Evolutionary conservation across 2,888 invertebrate genomes (phyloP), one percentile per base, ranked within the genome.

Genomic region (Ectemnius cavifrons): DNA sequence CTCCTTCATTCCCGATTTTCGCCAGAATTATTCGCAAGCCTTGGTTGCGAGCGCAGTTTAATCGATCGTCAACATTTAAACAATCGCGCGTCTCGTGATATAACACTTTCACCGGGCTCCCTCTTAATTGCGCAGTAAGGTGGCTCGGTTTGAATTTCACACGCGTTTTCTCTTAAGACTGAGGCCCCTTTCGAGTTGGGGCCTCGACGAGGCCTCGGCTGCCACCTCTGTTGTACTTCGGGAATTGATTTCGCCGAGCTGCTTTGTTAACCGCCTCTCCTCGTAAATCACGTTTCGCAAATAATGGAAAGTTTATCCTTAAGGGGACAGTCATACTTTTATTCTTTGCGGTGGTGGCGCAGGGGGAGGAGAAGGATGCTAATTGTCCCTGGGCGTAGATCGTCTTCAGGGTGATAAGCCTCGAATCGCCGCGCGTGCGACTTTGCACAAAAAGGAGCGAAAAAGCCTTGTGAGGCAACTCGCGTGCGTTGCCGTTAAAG

Each of bases 231-330:
- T 37, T 37, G 16, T 52, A 6, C 59, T 23, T 62, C 69, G 45
- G 56, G 56, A 37, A 81, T 74, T 77, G 73, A 81, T 83, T 81
- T 79, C 79, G 79, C 83, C 67, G 37, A 3, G 75, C 71, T 68
- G 64, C 69, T 74, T 65, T 67, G 74, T 71, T 73, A 73, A 67
- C 58, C 37, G 45, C 20, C 46, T n/a, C 37, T 37, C 16, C 49
- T 60, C 49, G 66, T 63, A 57, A 67, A 66, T 60, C 14, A 37
- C 61, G 65, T 63, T 18, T 63, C 63, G 68, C 49, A 28, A 49
- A 52, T 56, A 37, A 37, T 37, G 37, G 37, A 37, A 37, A 37
- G 37, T 37, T 37, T 37, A 11, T 37, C 37, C 37, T 37, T 37
- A 37, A 37, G 37, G 37, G 37, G 37, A 37, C 37, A 37, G 37